A percentile compares a stretch with the other conserved stretches of the same genome.
Evolutionary conservation across 1,140 invertebrate species (phyloP).

Genomic region (Leptoteleia sp.): DNA sequence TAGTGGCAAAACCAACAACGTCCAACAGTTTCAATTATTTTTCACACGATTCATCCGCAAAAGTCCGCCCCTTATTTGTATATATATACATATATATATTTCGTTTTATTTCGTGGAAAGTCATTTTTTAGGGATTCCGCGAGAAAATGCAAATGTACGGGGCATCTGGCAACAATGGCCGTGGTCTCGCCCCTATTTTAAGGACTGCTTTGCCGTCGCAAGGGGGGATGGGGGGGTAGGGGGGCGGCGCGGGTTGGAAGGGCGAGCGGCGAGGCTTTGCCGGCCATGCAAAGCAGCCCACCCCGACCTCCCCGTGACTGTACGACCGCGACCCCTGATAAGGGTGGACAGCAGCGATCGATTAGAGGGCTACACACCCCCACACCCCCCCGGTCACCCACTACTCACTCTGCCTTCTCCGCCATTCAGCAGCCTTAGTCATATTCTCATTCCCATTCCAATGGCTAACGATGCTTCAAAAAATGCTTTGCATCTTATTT

Average conservation of each 20-base stretch:
- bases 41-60: too few relatives aligned
- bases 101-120: conserved; percentile 54
- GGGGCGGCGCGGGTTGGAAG: too few relatives aligned
- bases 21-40: too few relatives aligned
- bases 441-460: conserved; percentile 72
- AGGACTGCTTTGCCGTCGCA: conserved; percentile 79
- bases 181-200: conserved; percentile 81
- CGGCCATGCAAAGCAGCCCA: conserved; percentile 80
- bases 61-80: too few relatives aligned
- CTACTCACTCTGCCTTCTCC: conserved; percentile 70
- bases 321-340: conserved; percentile 77
- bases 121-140: conserved; percentile 76
- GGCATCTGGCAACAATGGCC: conserved; percentile 82
- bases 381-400: conserved; percentile 73
- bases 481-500: conserved; percentile 58
- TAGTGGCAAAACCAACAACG: too few relatives aligned
- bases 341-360: conserved; percentile 82
- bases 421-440: conserved; percentile 67
- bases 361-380: conserved; percentile 80
- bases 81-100: too few relatives aligned
- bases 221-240: conserved; percentile 47
- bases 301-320: conserved; percentile 72
- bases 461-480: conserved; percentile 60
- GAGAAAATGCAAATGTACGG: conserved; percentile 81
- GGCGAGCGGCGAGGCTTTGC: conserved; percentile 71